phyloP scores from a whole-genome alignment of 2,888 invertebrate genomes.

The Fragum whitleyi region DNA sequence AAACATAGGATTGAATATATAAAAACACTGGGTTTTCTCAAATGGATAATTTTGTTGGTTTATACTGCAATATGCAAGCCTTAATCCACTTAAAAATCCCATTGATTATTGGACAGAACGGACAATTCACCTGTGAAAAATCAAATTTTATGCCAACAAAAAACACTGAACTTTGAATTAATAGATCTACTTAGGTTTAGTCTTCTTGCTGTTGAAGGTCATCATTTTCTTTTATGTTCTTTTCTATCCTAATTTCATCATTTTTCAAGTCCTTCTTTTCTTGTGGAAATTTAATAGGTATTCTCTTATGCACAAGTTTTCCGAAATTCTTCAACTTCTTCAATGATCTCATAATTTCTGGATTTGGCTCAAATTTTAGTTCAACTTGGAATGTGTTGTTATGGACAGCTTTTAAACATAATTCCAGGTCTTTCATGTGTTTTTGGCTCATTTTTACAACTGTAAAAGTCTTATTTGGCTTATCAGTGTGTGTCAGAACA shows the following conservation, averaged over 20 bases:
- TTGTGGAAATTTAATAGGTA: neutral
- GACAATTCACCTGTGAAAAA: too few relatives aligned
- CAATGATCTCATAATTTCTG: conserved; percentile 40
- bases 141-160: too few relatives aligned
- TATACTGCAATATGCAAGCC: too few relatives aligned
- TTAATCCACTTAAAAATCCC: too few relatives aligned
- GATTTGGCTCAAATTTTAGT: conserved; percentile 53
- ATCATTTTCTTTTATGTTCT: neutral
- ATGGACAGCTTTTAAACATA: conserved; percentile 36
- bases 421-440: conserved; percentile 31
- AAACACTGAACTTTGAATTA: too few relatives aligned
- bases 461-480: conserved; percentile 44
- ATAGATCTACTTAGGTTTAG: neutral
- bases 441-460: conserved; percentile 45
- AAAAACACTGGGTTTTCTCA: too few relatives aligned
- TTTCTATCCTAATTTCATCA: neutral
- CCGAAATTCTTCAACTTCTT: conserved; percentile 43
- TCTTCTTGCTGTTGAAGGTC: neutral
- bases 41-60: too few relatives aligned
- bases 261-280: neutral
- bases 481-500: conserved; percentile 32
- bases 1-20: too few relatives aligned
- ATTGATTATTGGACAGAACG: too few relatives aligned
- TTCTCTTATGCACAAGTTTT: conserved; percentile 38
- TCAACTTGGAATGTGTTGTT: conserved; percentile 35